These are phyloP conservation scores for Rhinichthys osculus DNA, from an alignment of 2,797 vertebrate genomes.

Conservation along the genomic window DNA sequence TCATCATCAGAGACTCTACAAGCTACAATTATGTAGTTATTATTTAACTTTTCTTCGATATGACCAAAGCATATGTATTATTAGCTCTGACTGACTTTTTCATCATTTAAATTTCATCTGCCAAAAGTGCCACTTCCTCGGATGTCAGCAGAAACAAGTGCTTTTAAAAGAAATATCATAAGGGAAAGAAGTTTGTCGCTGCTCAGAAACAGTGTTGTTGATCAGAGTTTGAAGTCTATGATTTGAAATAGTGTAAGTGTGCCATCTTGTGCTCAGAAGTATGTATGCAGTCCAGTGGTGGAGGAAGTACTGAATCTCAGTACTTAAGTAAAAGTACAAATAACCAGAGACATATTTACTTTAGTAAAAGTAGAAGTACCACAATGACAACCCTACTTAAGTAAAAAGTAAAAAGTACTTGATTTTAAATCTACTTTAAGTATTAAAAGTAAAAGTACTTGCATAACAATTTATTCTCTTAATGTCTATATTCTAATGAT, in stretches of 20 bases:
- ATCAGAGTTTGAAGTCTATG: not conserved
- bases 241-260: not conserved
- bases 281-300: not conserved
- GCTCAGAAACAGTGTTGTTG: not conserved
- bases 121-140: not conserved
- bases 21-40: not conserved
- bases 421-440: no score
- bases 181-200: not conserved
- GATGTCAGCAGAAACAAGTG: not conserved
- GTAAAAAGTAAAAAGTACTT: no score
- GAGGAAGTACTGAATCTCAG: no score
- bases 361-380: no score
- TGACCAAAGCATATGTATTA: not conserved
- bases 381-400: no score
- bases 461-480: no score
- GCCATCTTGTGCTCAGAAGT: constrained; percentile 14
- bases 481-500: no score
- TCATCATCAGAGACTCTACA: not conserved
- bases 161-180: not conserved
- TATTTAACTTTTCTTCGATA: not conserved
- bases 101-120: not conserved
- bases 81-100: not conserved
- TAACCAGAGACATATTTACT: no score
- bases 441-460: no score
- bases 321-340: no score